Evolutionary conservation across 30 jellyfish, hydroid and myxozoan species (phyloP).

Genomic region (Morbakka virulenta): DNA sequence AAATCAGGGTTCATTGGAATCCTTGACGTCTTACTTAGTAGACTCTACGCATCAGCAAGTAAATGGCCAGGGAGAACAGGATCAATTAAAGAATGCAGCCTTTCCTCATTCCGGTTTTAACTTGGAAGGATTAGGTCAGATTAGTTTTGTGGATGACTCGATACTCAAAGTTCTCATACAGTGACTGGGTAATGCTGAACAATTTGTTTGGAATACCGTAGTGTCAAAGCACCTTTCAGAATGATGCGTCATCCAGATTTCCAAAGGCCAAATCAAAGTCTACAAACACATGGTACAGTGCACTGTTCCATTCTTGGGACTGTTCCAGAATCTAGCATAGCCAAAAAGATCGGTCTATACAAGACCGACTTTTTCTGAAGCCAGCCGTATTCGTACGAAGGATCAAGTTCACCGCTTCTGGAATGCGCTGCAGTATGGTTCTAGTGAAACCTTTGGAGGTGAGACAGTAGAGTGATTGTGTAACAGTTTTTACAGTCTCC

Average conservation of each 20-base stretch:
- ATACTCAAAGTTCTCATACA: background rate
- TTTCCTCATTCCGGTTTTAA: background rate
- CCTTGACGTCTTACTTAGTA: background rate
- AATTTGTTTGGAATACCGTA: background rate
- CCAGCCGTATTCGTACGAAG: background rate
- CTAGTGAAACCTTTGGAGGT: background rate
- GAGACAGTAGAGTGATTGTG: no score
- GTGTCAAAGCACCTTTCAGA: no score
- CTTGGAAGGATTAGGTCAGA: background rate
- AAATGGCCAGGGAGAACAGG: background rate
- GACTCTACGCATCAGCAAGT: background rate
- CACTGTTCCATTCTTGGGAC: background rate
- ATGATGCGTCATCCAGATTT: no score
- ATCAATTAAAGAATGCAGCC: background rate
- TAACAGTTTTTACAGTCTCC: no score
- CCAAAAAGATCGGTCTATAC: background rate
- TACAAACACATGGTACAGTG: background rate
- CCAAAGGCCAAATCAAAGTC: background rate
- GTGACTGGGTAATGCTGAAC: background rate
- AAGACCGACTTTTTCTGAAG: background rate
- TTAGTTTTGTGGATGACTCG: background rate
- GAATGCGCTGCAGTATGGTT: background rate
- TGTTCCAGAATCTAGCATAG: background rate
- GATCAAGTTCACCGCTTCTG: background rate
- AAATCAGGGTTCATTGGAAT: background rate